These are phyloP conservation scores for Penaeus vannamei DNA, from an alignment of 1,140 invertebrate genomes.

Conservation along the genomic window DNA sequence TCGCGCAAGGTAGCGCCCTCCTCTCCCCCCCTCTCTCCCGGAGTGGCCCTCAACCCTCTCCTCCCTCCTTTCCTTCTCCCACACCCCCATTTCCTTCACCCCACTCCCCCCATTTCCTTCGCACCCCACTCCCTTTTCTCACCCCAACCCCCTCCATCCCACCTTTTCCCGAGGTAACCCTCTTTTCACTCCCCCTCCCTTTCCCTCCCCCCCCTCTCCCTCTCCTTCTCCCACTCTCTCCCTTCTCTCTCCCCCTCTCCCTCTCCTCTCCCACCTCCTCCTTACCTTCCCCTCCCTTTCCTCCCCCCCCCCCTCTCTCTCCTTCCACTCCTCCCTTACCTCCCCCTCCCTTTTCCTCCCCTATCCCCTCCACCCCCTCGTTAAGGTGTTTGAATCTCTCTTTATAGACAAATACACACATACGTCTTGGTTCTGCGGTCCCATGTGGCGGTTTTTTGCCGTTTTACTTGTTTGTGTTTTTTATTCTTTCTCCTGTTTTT, in stretches of 20 bases:
- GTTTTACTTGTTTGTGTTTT: too few species aligned
- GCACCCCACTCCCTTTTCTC: background rate
- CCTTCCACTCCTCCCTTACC: background rate
- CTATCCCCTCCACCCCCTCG: background rate
- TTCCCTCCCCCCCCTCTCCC: background rate
- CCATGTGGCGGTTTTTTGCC: too few species aligned
- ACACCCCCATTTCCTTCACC: background rate
- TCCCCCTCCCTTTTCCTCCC: background rate
- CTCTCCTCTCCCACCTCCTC: background rate
- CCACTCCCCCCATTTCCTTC: background rate
- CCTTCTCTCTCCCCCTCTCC: background rate
- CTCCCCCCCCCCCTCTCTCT: background rate
- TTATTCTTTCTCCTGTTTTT: background rate
- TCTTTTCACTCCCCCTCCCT: background rate
- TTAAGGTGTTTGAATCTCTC: background rate
- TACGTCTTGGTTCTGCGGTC: too few species aligned
- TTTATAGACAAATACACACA: background rate
- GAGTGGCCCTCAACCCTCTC: background rate
- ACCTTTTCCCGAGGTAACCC: too few species aligned
- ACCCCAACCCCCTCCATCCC: background rate
- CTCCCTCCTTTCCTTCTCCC: background rate
- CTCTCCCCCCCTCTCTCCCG: background rate
- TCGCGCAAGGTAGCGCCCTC: background rate
- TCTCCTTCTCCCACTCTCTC: background rate
- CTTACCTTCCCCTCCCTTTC: background rate